Evolutionary conservation across 2,797 vertebrate genomes (phyloP).

Genomic region (Cirrhinus molitorella): DNA sequence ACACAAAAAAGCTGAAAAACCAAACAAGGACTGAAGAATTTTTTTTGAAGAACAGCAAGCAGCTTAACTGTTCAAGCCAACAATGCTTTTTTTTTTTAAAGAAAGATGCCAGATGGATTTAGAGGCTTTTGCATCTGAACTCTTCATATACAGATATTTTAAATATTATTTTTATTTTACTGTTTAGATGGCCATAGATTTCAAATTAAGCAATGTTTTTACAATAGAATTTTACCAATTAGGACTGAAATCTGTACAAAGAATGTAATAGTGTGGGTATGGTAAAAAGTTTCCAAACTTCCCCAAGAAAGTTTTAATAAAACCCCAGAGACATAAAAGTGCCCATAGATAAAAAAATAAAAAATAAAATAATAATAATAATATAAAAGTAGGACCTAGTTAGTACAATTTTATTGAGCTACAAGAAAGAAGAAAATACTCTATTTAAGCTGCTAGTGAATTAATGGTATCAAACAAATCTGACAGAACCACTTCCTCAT

Average conservation of each 20-base stretch:
- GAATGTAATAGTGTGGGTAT: background rate
- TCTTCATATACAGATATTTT: no score
- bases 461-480: background rate
- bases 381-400: background rate
- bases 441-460: background rate
- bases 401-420: background rate
- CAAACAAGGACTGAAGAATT: no score
- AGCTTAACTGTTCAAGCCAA: no score
- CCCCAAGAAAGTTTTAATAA: background rate
- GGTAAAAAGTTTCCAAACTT: background rate
- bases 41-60: no score
- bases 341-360: no score
- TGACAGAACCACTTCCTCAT: conserved; percentile 27
- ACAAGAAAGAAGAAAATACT: background rate
- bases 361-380: no score
- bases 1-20: no score
- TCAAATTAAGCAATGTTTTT: background rate
- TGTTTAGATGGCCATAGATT: background rate
- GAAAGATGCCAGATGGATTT: no score
- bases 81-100: no score
- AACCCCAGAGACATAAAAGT: background rate
- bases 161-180: background rate
- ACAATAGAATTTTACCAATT: background rate
- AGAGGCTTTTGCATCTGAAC: no score
- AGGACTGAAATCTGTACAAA: background rate